These are phyloP conservation scores for Drosophila pachea DNA, from an alignment of 1,140 invertebrate species.

Conservation along the genomic window DNA sequence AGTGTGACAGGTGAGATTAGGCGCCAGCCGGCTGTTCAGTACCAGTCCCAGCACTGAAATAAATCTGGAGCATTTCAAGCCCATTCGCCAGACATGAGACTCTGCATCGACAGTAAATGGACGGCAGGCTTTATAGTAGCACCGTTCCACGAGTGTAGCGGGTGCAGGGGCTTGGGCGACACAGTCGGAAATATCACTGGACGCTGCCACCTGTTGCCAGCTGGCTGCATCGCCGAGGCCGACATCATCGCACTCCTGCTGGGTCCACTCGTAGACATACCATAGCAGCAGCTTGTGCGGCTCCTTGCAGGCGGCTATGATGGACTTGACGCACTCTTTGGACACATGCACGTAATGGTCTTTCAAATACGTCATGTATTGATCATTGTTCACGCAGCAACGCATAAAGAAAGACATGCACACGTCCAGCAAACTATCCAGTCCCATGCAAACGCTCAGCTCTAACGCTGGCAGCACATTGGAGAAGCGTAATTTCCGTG, in stretches of 20 bases:
- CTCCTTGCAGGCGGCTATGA: slow-evolving; percentile 70
- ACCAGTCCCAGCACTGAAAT: slow-evolving; percentile 67
- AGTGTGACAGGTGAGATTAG: slow-evolving; percentile 44
- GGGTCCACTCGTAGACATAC: slow-evolving; percentile 77
- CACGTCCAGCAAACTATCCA: slow-evolving; percentile 65
- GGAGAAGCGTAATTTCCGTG: slow-evolving; percentile 64
- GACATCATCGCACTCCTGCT: slow-evolving; percentile 67
- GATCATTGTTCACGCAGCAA: slow-evolving; percentile 69
- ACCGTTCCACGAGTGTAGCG: slow-evolving; percentile 58
- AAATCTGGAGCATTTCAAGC: slow-evolving; percentile 63
- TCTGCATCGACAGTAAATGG: slow-evolving; percentile 67
- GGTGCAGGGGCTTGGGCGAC: slow-evolving; percentile 19
- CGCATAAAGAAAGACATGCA: slow-evolving; percentile 74
- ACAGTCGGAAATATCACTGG: not conserved
- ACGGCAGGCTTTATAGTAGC: slow-evolving; percentile 74
- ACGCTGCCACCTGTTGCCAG: slow-evolving; percentile 15
- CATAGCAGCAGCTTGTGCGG: slow-evolving; percentile 67
- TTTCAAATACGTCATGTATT: slow-evolving; percentile 64
- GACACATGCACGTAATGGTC: slow-evolving; percentile 71
- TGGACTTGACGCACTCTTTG: slow-evolving; percentile 74
- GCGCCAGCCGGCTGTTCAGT: slow-evolving; percentile 68
- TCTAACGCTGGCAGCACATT: slow-evolving; percentile 74
- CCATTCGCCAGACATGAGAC: slow-evolving; percentile 48
- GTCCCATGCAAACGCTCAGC: slow-evolving; percentile 69
- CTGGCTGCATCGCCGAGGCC: slow-evolving; percentile 53